A percentile compares a stretch with the other conserved stretches of the same genome.
These are phyloP conservation scores for Sebastes umbrosus DNA, from an alignment of 2,797 vertebrate species.

Conservation along the genomic window DNA sequence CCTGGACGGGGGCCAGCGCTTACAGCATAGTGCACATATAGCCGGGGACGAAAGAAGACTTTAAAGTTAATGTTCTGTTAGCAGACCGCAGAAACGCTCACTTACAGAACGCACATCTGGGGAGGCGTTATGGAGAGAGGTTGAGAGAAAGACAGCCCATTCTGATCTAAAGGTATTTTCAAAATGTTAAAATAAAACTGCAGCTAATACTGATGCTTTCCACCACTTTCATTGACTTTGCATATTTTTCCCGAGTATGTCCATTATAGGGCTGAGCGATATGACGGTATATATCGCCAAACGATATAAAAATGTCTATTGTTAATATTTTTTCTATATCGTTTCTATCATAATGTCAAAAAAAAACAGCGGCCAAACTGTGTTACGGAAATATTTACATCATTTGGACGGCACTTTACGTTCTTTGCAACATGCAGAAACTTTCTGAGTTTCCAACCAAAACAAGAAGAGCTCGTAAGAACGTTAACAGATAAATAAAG, in stretches of 20 bases:
- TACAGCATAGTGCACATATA: constrained; percentile 62
- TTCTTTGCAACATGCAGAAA: no score
- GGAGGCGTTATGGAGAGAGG: constrained; percentile 49
- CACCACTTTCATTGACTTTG: constrained; percentile 18
- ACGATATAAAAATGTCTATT: no score
- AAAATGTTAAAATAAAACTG: constrained; percentile 25
- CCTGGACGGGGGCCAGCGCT: constrained; percentile 76
- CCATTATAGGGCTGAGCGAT: background rate
- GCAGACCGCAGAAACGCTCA: constrained; percentile 67
- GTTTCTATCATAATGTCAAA: no score
- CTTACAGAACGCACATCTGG: constrained; percentile 61
- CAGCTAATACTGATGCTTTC: constrained; percentile 9
- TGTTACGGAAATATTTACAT: no score
- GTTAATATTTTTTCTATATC: no score
- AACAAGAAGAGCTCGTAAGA: no score
- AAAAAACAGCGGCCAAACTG: no score
- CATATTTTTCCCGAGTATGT: background rate
- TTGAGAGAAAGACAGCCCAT: constrained; percentile 5
- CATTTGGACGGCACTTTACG: no score
- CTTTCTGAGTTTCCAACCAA: no score
- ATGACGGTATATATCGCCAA: background rate
- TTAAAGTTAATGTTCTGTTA: constrained; percentile 78
- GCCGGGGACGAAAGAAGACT: constrained; percentile 65
- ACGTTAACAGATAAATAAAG: no score
- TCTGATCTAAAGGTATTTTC: constrained; percentile 29